Conservation (phyloP, 2,888 invertebrate species). For the Metallyticus violacea region DNA sequence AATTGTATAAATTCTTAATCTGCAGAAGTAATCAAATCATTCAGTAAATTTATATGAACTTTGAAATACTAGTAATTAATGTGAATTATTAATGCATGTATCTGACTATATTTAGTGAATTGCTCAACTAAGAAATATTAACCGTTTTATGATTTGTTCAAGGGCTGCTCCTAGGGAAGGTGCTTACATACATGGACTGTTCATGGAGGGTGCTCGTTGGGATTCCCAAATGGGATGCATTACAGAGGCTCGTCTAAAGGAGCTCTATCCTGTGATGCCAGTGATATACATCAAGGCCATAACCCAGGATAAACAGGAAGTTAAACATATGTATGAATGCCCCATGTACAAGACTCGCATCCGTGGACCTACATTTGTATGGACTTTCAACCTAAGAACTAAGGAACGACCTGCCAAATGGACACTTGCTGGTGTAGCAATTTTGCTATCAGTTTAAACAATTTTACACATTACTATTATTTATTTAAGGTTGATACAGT, state of each 20-base stretch:
- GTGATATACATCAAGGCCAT: conserved; percentile 85
- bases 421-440: conserved; percentile 90
- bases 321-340: conserved; percentile 84
- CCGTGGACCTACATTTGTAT: conserved; percentile 89
- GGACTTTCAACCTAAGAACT: conserved; percentile 92
- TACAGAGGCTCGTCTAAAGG: conserved; percentile 81
- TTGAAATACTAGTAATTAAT: too few species aligned
- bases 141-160: too few species aligned
- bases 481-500: neutral
- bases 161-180: conserved; percentile 86
- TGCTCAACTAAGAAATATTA: too few species aligned
- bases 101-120: too few species aligned
- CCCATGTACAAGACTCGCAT: conserved; percentile 89
- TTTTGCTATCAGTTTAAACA: conserved; percentile 57
- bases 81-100: too few species aligned
- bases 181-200: conserved; percentile 83
- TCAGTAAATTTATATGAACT: too few species aligned
- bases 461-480: neutral
- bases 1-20: too few species aligned
- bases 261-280: conserved; percentile 86
- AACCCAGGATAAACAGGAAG: conserved; percentile 85
- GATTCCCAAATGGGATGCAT: conserved; percentile 75
- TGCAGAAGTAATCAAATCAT: too few species aligned
- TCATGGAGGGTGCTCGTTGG: conserved; percentile 95
- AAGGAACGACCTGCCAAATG: conserved; percentile 87